Base-by-base conservation (phyloP, 2,888 invertebrate species). In the Schrankia costaestrigalis region DNA sequence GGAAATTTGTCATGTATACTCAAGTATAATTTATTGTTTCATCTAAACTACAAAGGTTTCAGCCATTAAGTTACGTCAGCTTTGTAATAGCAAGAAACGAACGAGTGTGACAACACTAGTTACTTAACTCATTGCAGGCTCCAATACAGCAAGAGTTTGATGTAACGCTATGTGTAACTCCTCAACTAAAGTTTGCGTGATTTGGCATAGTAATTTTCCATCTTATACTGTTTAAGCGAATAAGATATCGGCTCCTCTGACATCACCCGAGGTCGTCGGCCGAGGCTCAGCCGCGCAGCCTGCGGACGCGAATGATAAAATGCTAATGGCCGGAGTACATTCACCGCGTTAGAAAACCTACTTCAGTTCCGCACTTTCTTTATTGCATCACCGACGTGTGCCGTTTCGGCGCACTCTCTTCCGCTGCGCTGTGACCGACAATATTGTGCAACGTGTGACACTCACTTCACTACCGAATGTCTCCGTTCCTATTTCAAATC, bases 331-430 rank as follows among this genome's bases (percentile, higher is more conserved):
- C 67, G 69, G 63, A 78, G 85, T 83, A 83, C 86, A 67, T 86
- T 86, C 85, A 85, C 85, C 85, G 82, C 80, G 73, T 70, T 83
- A 83, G 82, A 83, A 83, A 84, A 84, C 75, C 78, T 80, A 82
- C 81, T 78, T 79, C 75, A 79, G 78, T 85, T 86, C 85, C 85
- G 86, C 80, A 84, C 86, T 87, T 86, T 87, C 87, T 84, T 86
- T 76, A 77, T 87, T 85, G 80, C 85, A 82, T 85, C 84, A 86
- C 78, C 47, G 58, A 65, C 60, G 68, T 78, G 70, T 74, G 79
- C 80, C 71, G 81, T 82, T 83, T 81, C 64, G 70, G 68, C 70
- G 78, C 78, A 80, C 82, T 82, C 82, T 81, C 84, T 84, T 85
- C 83, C 84, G 82, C 63, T 68, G 71, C 61, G 56, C 46, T 51